phyloP scores from a whole-genome alignment of 1,140 invertebrate genomes.

The Papilio helenus region DNA sequence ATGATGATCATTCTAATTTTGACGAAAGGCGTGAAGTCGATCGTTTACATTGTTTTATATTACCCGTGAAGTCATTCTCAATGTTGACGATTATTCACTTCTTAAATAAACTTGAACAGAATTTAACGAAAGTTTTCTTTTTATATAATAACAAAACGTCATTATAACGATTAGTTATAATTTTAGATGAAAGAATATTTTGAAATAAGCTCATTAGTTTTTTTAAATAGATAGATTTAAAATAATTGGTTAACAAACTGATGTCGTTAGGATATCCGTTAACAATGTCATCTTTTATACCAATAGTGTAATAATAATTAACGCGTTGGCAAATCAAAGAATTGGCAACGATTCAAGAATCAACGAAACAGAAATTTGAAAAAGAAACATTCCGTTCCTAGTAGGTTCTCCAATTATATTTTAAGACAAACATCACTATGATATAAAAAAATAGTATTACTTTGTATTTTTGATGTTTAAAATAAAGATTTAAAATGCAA shows the following conservation, averaged over 20 bases:
- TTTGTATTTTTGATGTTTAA: too few species aligned
- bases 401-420: conserved; percentile 28
- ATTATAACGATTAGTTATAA: neutral
- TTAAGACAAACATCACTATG: neutral
- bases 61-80: conserved; percentile 19
- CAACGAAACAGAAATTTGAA: conserved; percentile 28
- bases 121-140: neutral
- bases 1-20: conserved; percentile 45
- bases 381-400: conserved; percentile 36
- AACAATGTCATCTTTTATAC: conserved; percentile 36
- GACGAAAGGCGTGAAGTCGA: conserved; percentile 41
- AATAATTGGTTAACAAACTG: conserved; percentile 31
- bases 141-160: neutral
- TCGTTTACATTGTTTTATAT: conserved; percentile 25
- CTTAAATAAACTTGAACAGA: conserved; percentile 2
- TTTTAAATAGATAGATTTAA: conserved; percentile 15
- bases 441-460: neutral
- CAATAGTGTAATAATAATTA: conserved; percentile 39
- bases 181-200: neutral
- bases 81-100: conserved; percentile 8
- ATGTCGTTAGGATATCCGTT: conserved; percentile 32
- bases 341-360: conserved; percentile 28
- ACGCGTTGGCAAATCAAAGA: conserved; percentile 40
- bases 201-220: neutral
- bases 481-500: neutral